A percentile compares a stretch with the other conserved stretches of the same genome.
phyloP scores from a whole-genome alignment of 2,888 invertebrate species.

The Eristalis arbustorum region DNA sequence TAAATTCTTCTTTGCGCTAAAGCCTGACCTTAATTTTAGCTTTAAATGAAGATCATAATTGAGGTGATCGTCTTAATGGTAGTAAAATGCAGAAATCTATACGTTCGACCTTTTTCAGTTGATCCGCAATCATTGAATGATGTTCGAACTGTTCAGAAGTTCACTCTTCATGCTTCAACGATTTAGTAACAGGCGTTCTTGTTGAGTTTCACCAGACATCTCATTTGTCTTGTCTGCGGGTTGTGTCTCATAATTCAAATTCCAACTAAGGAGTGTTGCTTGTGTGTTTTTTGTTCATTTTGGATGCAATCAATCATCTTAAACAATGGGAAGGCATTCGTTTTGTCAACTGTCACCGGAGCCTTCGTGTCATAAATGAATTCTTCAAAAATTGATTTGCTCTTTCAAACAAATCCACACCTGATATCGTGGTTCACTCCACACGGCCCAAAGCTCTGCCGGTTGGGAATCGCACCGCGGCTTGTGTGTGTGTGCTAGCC shows the following conservation, averaged over 20 bases:
- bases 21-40: slow-evolving; percentile 54
- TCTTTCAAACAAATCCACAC: slow-evolving; percentile 30
- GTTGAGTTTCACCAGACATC: slow-evolving; percentile 18
- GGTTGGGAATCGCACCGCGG: not conserved
- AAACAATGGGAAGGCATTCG: slow-evolving; percentile 36
- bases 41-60: slow-evolving; percentile 40
- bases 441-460: slow-evolving; percentile 8
- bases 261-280: slow-evolving; percentile 18
- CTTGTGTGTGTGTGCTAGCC: not conserved
- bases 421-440: not conserved
- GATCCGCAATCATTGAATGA: slow-evolving; percentile 17
- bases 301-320: slow-evolving; percentile 17
- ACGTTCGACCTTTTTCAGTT: slow-evolving; percentile 27
- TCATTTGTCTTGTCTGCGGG: slow-evolving; percentile 19
- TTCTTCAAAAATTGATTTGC: slow-evolving; percentile 50
- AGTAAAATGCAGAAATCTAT: slow-evolving; percentile 29
- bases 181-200: slow-evolving; percentile 3
- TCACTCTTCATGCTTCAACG: slow-evolving; percentile 21
- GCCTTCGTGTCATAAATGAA: slow-evolving; percentile 26
- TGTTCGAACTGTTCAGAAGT: slow-evolving; percentile 16
- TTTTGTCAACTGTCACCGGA: slow-evolving; percentile 42
- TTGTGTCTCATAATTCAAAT: slow-evolving; percentile 28
- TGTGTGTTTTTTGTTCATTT: not conserved
- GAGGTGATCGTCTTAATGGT: slow-evolving; percentile 36
- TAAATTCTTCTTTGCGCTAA: slow-evolving; percentile 24